A percentile compares a stretch with the other conserved stretches of the same genome.
These are phyloP conservation scores for Acleris sparsana DNA, from an alignment of 2,888 invertebrate genomes.

Conservation along the genomic window DNA sequence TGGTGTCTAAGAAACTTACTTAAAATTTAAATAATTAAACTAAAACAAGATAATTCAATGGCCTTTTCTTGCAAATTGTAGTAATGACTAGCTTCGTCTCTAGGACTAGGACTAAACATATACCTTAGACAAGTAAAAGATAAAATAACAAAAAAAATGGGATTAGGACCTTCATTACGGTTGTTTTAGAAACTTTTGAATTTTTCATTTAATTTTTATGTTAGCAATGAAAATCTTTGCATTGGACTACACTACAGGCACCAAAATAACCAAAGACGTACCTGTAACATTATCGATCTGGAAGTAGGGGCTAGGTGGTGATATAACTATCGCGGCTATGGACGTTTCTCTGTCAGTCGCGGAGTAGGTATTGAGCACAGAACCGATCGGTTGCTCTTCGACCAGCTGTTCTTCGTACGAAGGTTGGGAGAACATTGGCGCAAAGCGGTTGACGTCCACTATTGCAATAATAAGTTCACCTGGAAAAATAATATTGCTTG, in stretches of 20 bases:
- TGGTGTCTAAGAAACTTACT: no score
- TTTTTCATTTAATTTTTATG: no score
- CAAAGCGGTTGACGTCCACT: constrained; percentile 87
- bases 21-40: no score
- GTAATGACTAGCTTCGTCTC: no score
- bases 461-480: constrained; percentile 86
- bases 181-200: no score
- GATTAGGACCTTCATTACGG: no score
- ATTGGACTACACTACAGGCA: no score
- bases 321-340: constrained; percentile 88
- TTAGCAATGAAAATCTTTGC: background rate
- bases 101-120: no score
- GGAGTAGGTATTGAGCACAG: constrained; percentile 89
- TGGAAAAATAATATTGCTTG: constrained; percentile 48
- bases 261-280: constrained; percentile 42
- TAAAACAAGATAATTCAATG: no score
- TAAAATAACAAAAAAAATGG: no score
- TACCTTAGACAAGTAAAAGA: no score
- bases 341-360: constrained; percentile 93
- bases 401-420: constrained; percentile 80
- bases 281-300: constrained; percentile 92
- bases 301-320: constrained; percentile 89
- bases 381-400: constrained; percentile 92
- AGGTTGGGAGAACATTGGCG: constrained; percentile 81
- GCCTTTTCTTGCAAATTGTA: no score